Evolutionary conservation across 1,140 invertebrate genomes (phyloP), one percentile per base, ranked within the genome.

Genomic region (Drosophila asahinai): DNA sequence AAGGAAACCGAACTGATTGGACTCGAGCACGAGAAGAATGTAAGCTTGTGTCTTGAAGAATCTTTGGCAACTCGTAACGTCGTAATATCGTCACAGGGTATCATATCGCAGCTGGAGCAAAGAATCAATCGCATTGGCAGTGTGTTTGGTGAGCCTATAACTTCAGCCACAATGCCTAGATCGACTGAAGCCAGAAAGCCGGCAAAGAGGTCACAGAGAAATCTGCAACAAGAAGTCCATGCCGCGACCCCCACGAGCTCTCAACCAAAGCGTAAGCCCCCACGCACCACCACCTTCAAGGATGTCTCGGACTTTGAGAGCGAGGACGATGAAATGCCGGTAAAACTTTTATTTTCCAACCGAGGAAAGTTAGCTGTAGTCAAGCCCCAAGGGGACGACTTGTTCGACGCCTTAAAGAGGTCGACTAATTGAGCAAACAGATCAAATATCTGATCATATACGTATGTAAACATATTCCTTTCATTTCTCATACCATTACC

Each of bases 211-310:
- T 1, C 7, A 5, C n/a, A 1, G 3, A 14, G 11, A 0, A 22
- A 36, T 0, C 2, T 9, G 17, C 17, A 19, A 22, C 5, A 22
- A 8, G 17, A 38, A 9, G 12, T 15, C 17, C 19, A 36, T 6
- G 9, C 0, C 14, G 38, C 1, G 0, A 15, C 5, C 1, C 6
- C 3, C 5, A 1, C 14, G 1, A 9, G 17, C 6, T 8, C 33
- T 15, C 0, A 4, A 8, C 40, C 12, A 38, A 6, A 3, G 2
- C 19, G 8, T 1, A 57, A 5, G 5, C 0, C 1, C 5, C 0
- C 0, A 1, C 15, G 5, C n/a, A 5, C 19, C 2, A 2, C 1
- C 1, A 0, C 0, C 15, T 6, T n/a, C 25, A 0, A 9, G 3
- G 2, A 22, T 15, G 1, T 22, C 6, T 57, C 54, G 8, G 54